Conservation (phyloP, 92 coral and sea anemone genomes). For the Umimayanthus chanpuru region DNA sequence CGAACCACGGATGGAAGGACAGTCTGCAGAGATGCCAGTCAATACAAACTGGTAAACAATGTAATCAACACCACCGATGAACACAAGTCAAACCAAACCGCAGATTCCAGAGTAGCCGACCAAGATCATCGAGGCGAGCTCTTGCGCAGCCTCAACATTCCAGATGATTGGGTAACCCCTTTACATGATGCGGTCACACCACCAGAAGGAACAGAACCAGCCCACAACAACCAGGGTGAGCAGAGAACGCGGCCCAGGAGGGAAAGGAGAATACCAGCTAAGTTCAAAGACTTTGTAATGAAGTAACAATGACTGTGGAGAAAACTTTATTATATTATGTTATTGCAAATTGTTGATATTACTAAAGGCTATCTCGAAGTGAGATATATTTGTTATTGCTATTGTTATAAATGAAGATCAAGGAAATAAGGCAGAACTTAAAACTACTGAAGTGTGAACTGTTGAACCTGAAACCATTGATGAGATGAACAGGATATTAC, state of each 20-base stretch:
- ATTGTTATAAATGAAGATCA: too few species aligned
- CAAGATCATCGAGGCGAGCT: too few species aligned
- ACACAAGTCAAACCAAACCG: too few species aligned
- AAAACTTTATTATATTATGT: not conserved
- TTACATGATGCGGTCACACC: not conserved
- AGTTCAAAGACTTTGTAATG: too few species aligned
- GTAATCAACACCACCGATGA: conserved; percentile 21
- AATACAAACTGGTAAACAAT: too few species aligned
- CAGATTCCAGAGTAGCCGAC: too few species aligned
- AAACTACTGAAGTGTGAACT: conserved; percentile 1
- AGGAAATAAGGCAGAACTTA: not conserved
- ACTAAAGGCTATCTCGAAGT: not conserved
- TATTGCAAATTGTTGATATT: not conserved
- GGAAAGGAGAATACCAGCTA: too few species aligned
- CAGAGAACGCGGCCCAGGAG: not conserved
- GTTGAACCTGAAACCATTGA: not conserved
- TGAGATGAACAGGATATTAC: conserved; percentile 2
- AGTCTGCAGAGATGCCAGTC: too few species aligned
- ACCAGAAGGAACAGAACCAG: too few species aligned
- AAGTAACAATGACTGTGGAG: too few species aligned
- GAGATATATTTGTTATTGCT: not conserved
- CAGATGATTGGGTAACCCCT: not conserved
- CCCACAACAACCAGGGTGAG: not conserved
- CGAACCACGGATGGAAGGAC: too few species aligned
- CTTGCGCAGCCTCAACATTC: too few species aligned